Conservation (phyloP, 1,140 invertebrate genomes). For the Rhagoletis zephyria region DNA sequence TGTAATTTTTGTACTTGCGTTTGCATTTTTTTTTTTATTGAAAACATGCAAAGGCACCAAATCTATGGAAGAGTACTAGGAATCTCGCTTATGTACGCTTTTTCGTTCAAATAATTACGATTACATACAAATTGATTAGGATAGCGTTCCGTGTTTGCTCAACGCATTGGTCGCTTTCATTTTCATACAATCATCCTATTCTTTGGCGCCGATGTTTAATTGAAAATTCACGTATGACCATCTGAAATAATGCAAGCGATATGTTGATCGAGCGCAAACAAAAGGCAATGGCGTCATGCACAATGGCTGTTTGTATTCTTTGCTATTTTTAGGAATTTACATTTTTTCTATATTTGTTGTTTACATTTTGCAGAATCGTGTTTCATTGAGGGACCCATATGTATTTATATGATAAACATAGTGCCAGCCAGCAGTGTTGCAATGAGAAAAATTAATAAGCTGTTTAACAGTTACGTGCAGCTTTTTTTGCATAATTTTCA, state of each 20-base stretch:
- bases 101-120: slow-evolving; percentile 5
- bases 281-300: background rate
- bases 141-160: background rate
- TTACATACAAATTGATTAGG: background rate
- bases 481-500: no score
- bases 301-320: background rate
- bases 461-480: no score
- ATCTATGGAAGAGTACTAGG: background rate
- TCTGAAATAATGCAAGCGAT: background rate
- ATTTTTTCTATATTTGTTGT: background rate
- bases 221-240: background rate
- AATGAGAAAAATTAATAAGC: no score
- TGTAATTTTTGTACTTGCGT: no score
- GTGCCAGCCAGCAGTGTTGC: no score
- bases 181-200: background rate
- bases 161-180: background rate
- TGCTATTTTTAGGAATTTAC: background rate
- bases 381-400: no score
- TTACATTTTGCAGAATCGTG: background rate
- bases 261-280: background rate
- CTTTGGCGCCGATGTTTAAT: background rate
- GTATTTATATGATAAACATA: no score
- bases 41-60: background rate
- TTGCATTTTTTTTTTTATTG: background rate
- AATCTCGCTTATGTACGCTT: background rate